Percentiles rank a stretch among this genome's conserved stretches.
phyloP scores from a whole-genome alignment of 2,888 invertebrate genomes.

The Drosophila affinis region DNA sequence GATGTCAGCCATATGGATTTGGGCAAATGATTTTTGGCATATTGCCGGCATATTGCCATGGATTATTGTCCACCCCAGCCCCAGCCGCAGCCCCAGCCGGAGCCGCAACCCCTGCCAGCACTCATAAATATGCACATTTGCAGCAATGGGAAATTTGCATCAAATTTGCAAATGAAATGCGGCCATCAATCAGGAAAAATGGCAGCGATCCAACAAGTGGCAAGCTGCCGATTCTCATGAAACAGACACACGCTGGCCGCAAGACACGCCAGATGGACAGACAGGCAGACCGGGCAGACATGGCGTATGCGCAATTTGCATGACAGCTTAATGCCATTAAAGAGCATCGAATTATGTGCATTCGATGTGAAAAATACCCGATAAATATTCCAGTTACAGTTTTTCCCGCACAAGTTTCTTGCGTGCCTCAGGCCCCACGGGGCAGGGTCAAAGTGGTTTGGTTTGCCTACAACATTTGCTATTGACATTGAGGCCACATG shows the following conservation, averaged over 20 bases:
- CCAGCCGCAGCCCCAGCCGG: not conserved
- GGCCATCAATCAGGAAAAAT: constrained; percentile 47
- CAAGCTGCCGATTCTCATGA: constrained; percentile 36
- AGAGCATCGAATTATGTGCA: constrained; percentile 15
- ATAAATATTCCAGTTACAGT: not conserved
- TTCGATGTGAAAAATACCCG: constrained; percentile 1
- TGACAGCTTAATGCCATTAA: constrained; percentile 28
- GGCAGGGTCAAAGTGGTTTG: constrained; percentile 14
- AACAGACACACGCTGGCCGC: not conserved
- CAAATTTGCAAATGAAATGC: constrained; percentile 54
- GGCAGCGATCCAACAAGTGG: constrained; percentile 61
- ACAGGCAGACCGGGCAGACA: not conserved
- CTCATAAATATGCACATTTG: constrained; percentile 67
- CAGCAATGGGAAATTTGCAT: constrained; percentile 24
- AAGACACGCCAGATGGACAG: no score
- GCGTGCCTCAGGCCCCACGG: constrained; percentile 3
- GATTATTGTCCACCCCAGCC: constrained; percentile 3
- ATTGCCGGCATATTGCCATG: constrained; percentile 16
- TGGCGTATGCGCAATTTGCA: constrained; percentile 32
- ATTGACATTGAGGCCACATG: constrained; percentile 43
- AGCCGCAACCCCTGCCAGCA: not conserved
- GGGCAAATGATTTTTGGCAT: constrained; percentile 31
- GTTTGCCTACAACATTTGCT: constrained; percentile 11
- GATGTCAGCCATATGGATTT: not conserved
- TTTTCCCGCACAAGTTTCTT: not conserved